Conservation (phyloP, 1,140 invertebrate genomes). For the Centruroides sculpturatus region DNA sequence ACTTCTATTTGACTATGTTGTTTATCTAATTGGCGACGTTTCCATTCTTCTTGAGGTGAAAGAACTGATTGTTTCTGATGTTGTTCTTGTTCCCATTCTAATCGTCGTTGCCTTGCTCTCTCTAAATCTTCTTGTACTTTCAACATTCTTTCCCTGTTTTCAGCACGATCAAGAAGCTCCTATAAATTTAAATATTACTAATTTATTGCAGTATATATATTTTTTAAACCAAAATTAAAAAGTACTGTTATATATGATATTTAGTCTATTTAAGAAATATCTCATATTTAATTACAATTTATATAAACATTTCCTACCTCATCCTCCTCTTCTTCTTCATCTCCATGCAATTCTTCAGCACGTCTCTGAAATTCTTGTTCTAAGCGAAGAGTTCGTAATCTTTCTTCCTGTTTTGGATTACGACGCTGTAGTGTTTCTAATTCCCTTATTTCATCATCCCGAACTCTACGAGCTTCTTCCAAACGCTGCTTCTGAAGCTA, state of each 20-base stretch:
- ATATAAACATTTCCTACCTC: conserved; percentile 17
- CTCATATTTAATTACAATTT: background rate
- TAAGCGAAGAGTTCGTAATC: conserved; percentile 60
- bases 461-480: conserved; percentile 50
- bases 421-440: conserved; percentile 48
- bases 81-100: conserved; percentile 21
- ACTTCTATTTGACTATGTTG: too few species aligned
- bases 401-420: conserved; percentile 67
- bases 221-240: too few species aligned
- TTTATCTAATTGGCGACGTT: conserved; percentile 3
- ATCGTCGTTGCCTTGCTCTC: conserved; percentile 21
- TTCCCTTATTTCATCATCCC: conserved; percentile 70
- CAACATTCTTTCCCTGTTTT: conserved; percentile 17
- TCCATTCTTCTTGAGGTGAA: conserved; percentile 19
- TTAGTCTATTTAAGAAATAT: too few species aligned
- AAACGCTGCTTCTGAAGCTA: conserved; percentile 39
- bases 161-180: conserved; percentile 16
- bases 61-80: conserved; percentile 17
- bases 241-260: background rate
- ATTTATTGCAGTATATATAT: too few species aligned
- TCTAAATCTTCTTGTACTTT: conserved; percentile 29
- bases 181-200: background rate
- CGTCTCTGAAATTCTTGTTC: conserved; percentile 77
- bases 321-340: conserved; percentile 58
- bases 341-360: conserved; percentile 55